Conservation (phyloP, 2,888 invertebrate species). For the Ectropis crepuscularia region DNA sequence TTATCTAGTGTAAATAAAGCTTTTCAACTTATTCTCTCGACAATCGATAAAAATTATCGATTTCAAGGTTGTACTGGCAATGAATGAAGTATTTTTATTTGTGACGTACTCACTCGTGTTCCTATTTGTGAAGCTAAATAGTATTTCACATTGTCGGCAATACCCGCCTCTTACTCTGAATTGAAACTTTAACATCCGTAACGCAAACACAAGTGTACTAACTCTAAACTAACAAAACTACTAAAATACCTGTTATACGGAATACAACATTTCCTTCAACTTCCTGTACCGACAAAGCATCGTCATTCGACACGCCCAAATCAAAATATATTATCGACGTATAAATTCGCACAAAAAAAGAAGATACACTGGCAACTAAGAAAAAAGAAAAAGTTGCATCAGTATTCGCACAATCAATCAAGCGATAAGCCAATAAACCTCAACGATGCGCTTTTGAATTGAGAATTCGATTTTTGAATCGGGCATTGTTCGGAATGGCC, state of each 20-base stretch:
- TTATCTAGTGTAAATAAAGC: no score
- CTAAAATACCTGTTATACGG: conserved; percentile 64
- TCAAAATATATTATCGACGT: conserved; percentile 80
- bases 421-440: conserved; percentile 85
- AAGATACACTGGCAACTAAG: conserved; percentile 52
- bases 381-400: conserved; percentile 59
- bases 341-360: conserved; percentile 44
- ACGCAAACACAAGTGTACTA: conserved; percentile 80
- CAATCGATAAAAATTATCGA: conserved; percentile 9
- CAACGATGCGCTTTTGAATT: conserved; percentile 84
- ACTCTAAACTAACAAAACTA: conserved; percentile 54
- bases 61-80: conserved; percentile 19
- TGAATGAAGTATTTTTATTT: conserved; percentile 23
- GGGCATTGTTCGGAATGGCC: conserved; percentile 74
- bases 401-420: conserved; percentile 83
- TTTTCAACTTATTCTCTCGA: neutral
- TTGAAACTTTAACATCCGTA: conserved; percentile 67
- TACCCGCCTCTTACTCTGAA: conserved; percentile 55
- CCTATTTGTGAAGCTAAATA: conserved; percentile 44
- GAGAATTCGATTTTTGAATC: conserved; percentile 80
- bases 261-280: conserved; percentile 61
- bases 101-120: conserved; percentile 15
- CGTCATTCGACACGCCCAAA: conserved; percentile 81
- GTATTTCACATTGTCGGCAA: conserved; percentile 52
- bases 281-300: conserved; percentile 78